Base-by-base conservation (phyloP, 2,888 invertebrate species). In the Hyposoter didymator region DNA sequence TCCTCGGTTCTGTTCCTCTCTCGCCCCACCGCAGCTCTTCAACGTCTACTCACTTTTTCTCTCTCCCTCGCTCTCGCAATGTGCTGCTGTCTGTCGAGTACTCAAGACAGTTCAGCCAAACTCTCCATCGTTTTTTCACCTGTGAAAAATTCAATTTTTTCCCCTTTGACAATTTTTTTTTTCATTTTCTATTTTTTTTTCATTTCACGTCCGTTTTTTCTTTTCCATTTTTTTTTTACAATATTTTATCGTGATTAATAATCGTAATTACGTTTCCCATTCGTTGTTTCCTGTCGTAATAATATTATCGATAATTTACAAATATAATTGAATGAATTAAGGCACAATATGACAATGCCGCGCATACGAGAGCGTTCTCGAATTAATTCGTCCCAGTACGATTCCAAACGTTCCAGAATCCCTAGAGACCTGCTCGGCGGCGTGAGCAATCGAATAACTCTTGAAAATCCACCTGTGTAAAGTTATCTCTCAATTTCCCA, bases 1-100 rank as follows among this genome's bases (percentile, higher is more conserved):
- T 85, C 85, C 85, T 62, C 67, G 78, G 45, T 59, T 69, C 81
- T 75, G 62, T 78, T 35, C 28, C 74, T 74, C 81, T 66, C 55
- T 39, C 39, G 8, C 59, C 39, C 6, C 55, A 14, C 39, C 62
- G 28, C 59, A 28, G n/a, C n/a, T 59, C 73, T 19, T 59, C 59
- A 59, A 73, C 55, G 59, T 59, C 73, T 43, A 55, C 66, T 39
- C 35, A 39, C 35, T 66, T 66, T 66, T 66, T 66, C 39, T 39
- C 66, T 39, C 66, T 66, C 39, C 39, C 28, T 39, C 22, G 43
- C 73, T 39, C 35, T 49, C 72, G 14, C 70, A 72, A 49, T 72
- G 17, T 32, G 22, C 22, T 39, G 49, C 55, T 49, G 76, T 64
- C 59, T 67, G 78, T 66, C 62, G 76, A 67, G 62, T 62, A 17